Base-by-base conservation (phyloP, 2,888 invertebrate species). In the Pogonocherus hispidulus region DNA sequence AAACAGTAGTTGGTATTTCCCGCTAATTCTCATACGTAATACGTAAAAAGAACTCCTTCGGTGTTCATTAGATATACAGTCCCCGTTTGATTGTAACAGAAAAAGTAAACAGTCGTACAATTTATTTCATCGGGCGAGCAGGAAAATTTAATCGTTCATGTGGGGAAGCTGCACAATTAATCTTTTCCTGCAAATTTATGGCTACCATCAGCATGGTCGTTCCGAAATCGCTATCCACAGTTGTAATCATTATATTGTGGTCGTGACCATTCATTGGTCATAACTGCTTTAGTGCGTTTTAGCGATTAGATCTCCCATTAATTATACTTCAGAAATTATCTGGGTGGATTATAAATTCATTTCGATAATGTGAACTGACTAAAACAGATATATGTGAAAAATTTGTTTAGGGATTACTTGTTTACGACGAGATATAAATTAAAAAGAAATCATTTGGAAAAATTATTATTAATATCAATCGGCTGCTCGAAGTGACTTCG, bases 91-190 rank as follows among this genome's bases (percentile, higher is more conserved):
- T 62, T 51, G 62, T 62, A 62, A 62, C 37, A 62, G 62, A 71
- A 75, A 78, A 78, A 73, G 78, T 74, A 78, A 76, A 78, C 72
- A 76, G 76, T 77, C 73, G 72, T 71, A 69, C 75, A 75, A 77
- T 76, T 79, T 78, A 78, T 78, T 73, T 73, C 74, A 72, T 73
- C 73, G 41, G 27, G 49, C 56, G 22, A 56, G 60, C 73, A 70
- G 75, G 76, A 71, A 73, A 78, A 79, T 80, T 78, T 78, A 80
- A 78, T 79, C 79, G 79, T 63, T 75, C 76, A 77, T 78, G 76
- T 76, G 78, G 78, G 79, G 74, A 77, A 74, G 67, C 78, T 70
- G 71, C 71, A 69, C 78, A 77, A 80, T 80, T 79, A 80, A 80
- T 79, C 79, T 62, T 37, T 51, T 51, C 62, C 62, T 51, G 51